Conservation (phyloP, 2,113 vertebrate genomes). For the Xyrauchen texanus region DNA sequence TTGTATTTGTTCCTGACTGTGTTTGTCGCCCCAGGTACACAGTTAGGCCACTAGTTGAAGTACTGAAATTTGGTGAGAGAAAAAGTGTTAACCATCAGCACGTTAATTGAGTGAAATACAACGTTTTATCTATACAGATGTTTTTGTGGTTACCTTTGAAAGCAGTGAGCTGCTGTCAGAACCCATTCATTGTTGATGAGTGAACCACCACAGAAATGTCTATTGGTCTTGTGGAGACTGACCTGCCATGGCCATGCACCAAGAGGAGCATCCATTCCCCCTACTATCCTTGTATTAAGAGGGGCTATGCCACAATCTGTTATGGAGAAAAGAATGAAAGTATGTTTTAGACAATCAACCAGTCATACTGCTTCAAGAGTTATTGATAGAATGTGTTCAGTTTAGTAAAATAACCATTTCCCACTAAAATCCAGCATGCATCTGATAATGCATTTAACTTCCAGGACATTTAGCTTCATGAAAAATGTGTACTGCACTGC, state of each 20-base stretch:
- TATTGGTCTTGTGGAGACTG: constrained; percentile 29
- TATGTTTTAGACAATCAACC: too few species aligned
- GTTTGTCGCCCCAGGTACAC: constrained; percentile 31
- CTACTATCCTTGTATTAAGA: constrained; percentile 69
- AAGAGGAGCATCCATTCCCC: constrained; percentile 51
- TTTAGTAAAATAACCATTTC: too few species aligned
- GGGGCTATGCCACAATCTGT: constrained; percentile 69
- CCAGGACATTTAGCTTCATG: too few species aligned
- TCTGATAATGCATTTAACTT: too few species aligned
- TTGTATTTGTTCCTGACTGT: not conserved
- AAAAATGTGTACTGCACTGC: too few species aligned
- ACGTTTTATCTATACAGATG: constrained; percentile 1
- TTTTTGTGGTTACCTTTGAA: constrained; percentile 59
- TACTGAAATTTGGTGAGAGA: not conserved
- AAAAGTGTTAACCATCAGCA: not conserved
- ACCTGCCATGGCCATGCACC: constrained; percentile 80
- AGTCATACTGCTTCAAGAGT: not conserved
- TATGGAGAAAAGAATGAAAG: not conserved
- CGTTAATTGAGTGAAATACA: not conserved
- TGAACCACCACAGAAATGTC: constrained; percentile 74
- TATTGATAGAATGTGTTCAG: too few species aligned
- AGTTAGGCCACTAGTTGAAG: fast-evolving
- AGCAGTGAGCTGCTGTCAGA: constrained; percentile 74
- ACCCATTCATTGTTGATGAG: constrained; percentile 75
- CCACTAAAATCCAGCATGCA: too few species aligned